A percentile compares a stretch with the other conserved stretches of the same genome.
phyloP scores from a whole-genome alignment of 1,140 invertebrate genomes.

The Archegozetes longisetosus region DNA sequence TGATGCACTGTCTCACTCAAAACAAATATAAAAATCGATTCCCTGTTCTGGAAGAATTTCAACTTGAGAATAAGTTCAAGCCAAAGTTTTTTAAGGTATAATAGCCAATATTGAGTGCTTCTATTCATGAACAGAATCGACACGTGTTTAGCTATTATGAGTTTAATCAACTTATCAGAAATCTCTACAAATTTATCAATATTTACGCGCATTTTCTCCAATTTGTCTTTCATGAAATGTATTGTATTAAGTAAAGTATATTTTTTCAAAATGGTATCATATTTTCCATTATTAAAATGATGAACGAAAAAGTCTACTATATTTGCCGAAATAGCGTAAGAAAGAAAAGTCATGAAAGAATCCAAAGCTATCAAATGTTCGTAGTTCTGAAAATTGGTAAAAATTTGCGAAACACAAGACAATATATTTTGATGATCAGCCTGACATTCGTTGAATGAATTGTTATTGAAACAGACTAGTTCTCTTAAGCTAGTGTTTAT shows the following conservation, averaged over 20 bases:
- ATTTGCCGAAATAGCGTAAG: background rate
- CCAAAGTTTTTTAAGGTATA: background rate
- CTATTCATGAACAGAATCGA: background rate
- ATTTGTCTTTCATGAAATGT: background rate
- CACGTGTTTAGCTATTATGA: background rate
- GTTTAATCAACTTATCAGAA: background rate
- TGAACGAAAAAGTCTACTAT: background rate
- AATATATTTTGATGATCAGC: background rate
- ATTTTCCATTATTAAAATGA: background rate
- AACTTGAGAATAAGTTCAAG: background rate
- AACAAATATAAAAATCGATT: background rate
- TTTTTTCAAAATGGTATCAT: background rate
- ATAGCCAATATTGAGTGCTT: background rate
- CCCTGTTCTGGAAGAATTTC: background rate
- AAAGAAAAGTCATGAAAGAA: background rate
- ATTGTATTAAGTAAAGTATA: background rate
- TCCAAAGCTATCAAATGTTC: background rate
- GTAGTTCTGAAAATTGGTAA: background rate
- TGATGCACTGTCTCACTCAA: background rate
- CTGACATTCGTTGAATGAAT: background rate
- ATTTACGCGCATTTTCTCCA: background rate
- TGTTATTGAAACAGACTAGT: background rate
- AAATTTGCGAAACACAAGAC: background rate
- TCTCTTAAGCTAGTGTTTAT: background rate
- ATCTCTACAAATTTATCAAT: background rate